Conservation (phyloP, 2,888 invertebrate genomes). For the Lysandra bellargus region DNA sequence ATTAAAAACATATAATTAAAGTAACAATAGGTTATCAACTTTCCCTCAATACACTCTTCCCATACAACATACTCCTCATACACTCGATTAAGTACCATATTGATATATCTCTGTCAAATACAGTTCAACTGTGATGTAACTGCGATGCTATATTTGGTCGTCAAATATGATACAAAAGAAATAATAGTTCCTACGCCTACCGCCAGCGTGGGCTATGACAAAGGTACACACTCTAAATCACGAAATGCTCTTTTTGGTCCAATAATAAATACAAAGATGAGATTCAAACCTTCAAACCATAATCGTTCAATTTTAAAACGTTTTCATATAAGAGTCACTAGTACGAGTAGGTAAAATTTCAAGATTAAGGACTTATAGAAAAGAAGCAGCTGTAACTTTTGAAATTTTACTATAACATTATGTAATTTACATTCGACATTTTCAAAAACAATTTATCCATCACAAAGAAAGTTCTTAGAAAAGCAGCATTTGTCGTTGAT, state of each 20-base stretch:
- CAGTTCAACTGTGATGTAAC: neutral
- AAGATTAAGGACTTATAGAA: too few relatives aligned
- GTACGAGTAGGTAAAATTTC: neutral
- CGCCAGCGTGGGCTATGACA: neutral
- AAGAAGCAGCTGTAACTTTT: too few relatives aligned
- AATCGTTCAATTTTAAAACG: neutral
- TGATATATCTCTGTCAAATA: neutral
- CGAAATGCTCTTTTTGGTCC: neutral
- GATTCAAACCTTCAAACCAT: neutral
- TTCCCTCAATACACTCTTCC: too few relatives aligned
- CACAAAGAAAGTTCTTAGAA: too few relatives aligned
- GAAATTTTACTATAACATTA: too few relatives aligned
- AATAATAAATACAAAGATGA: neutral
- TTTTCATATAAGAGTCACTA: neutral
- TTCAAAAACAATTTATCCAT: too few relatives aligned
- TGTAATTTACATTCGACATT: too few relatives aligned
- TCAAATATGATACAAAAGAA: neutral
- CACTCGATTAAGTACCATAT: neutral
- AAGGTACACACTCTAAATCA: neutral
- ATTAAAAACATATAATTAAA: too few relatives aligned
- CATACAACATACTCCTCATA: neutral
- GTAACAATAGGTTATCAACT: too few relatives aligned
- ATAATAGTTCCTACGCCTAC: slow-evolving; percentile 8
- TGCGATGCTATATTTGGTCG: neutral
- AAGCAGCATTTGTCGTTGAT: too few relatives aligned